Evolutionary conservation across 1,140 invertebrate species (phyloP).

Genomic region (Rhizoglyphus robini): DNA sequence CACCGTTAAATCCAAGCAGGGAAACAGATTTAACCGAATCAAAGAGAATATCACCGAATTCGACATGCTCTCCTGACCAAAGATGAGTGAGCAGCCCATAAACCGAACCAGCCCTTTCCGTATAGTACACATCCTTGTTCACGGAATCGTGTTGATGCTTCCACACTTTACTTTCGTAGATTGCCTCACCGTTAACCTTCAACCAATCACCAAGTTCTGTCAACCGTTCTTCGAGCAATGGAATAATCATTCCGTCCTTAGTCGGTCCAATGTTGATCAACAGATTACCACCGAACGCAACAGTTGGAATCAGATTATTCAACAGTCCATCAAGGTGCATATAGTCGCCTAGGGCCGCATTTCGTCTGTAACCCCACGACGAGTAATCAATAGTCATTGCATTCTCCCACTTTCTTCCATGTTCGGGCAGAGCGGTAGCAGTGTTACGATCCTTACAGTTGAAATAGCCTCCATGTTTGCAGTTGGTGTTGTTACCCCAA

Average conservation of each 20-base stretch:
- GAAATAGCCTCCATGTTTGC: conserved; percentile 42
- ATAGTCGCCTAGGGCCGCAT: conserved; percentile 54
- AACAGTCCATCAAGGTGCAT: conserved; percentile 58
- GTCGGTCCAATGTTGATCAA: conserved; percentile 82
- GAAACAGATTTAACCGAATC: neutral
- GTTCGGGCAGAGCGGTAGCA: conserved; percentile 35
- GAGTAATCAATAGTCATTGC: conserved; percentile 66
- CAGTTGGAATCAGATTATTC: conserved; percentile 46
- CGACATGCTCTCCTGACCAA: conserved; percentile 40
- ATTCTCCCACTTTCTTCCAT: conserved; percentile 90
- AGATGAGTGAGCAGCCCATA: conserved; percentile 61
- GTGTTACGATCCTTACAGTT: conserved; percentile 41
- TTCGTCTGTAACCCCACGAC: conserved; percentile 79
- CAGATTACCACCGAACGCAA: conserved; percentile 51
- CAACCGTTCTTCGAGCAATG: conserved; percentile 79
- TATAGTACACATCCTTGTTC: conserved; percentile 41
- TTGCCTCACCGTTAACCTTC: conserved; percentile 67
- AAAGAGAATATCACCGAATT: neutral
- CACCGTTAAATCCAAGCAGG: neutral
- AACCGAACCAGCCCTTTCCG: conserved; percentile 50
- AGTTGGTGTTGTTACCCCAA: conserved; percentile 39
- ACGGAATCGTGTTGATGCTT: conserved; percentile 66
- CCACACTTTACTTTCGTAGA: conserved; percentile 68
- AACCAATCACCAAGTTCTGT: conserved; percentile 54
- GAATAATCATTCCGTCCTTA: conserved; percentile 66